Percentiles rank a stretch among this genome's conserved stretches.
Conservation (phyloP, 1,140 invertebrate species). For the Drosophila bifasciata region DNA sequence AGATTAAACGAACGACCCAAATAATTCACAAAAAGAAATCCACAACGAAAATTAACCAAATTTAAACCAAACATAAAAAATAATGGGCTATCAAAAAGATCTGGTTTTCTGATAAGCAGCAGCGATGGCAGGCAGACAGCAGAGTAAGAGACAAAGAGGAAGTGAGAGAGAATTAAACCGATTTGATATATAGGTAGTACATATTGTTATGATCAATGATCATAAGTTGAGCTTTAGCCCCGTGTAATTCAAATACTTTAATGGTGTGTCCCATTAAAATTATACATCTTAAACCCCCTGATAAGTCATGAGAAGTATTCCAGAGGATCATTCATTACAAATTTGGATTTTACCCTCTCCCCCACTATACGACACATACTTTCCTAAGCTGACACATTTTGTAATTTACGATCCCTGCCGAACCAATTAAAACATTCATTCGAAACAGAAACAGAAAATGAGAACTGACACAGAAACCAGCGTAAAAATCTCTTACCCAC, state of each 20-base stretch:
- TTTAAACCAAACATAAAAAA: slow-evolving; percentile 25
- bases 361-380: background rate
- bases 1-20: slow-evolving; percentile 4
- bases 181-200: no score
- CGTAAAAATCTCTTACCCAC: slow-evolving; percentile 16
- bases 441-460: slow-evolving; percentile 24
- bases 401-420: slow-evolving; percentile 54
- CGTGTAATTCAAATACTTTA: no score
- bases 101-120: no score
- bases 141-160: background rate
- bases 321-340: slow-evolving; percentile 19
- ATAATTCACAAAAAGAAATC: slow-evolving; percentile 22
- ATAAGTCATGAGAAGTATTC: slow-evolving; percentile 17
- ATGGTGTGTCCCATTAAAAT: no score
- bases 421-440: slow-evolving; percentile 69
- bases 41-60: slow-evolving; percentile 9
- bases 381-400: slow-evolving; percentile 47
- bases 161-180: no score
- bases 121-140: background rate
- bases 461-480: slow-evolving; percentile 12
- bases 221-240: no score
- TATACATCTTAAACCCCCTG: slow-evolving; percentile 10
- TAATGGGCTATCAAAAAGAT: slow-evolving; percentile 32
- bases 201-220: no score
- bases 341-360: slow-evolving; percentile 3